Percentiles rank a stretch among this genome's conserved stretches.
Conservation (phyloP, 2,888 invertebrate species). For the Tinea semifulvella region DNA sequence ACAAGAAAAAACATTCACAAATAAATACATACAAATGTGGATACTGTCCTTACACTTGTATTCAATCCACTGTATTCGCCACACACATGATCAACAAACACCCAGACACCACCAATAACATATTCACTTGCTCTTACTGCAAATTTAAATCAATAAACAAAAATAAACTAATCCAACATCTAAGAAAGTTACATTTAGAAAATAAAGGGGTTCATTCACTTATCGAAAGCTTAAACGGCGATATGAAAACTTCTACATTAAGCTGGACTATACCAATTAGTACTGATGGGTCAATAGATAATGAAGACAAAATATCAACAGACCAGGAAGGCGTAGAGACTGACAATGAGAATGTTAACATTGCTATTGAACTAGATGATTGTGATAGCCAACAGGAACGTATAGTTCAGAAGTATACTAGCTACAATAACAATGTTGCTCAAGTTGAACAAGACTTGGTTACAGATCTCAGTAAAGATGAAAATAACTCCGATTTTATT, state of each 20-base stretch:
- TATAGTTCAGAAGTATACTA: slow-evolving; percentile 41
- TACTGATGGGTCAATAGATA: slow-evolving; percentile 16
- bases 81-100: slow-evolving; percentile 82
- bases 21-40: slow-evolving; percentile 80
- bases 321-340: slow-evolving; percentile 34
- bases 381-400: slow-evolving; percentile 51
- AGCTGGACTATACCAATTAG: slow-evolving; percentile 55
- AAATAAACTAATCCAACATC: slow-evolving; percentile 66
- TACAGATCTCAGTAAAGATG: slow-evolving; percentile 49
- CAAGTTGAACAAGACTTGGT: slow-evolving; percentile 35
- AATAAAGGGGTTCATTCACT: slow-evolving; percentile 48
- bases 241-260: slow-evolving; percentile 29
- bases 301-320: slow-evolving; percentile 27
- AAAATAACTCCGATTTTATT: slow-evolving; percentile 48
- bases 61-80: slow-evolving; percentile 82
- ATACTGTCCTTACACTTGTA: slow-evolving; percentile 80
- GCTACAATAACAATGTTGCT: slow-evolving; percentile 31
- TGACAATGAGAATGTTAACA: slow-evolving; percentile 30
- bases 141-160: slow-evolving; percentile 71
- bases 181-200: slow-evolving; percentile 55
- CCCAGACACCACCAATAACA: slow-evolving; percentile 71
- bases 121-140: slow-evolving; percentile 71
- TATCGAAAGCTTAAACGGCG: slow-evolving; percentile 37
- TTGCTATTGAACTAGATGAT: slow-evolving; percentile 54
- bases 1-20: slow-evolving; percentile 80